Percentiles rank a stretch among this genome's conserved stretches.
phyloP scores from a whole-genome alignment of 2,888 invertebrate species.

The Polietes domitor region DNA sequence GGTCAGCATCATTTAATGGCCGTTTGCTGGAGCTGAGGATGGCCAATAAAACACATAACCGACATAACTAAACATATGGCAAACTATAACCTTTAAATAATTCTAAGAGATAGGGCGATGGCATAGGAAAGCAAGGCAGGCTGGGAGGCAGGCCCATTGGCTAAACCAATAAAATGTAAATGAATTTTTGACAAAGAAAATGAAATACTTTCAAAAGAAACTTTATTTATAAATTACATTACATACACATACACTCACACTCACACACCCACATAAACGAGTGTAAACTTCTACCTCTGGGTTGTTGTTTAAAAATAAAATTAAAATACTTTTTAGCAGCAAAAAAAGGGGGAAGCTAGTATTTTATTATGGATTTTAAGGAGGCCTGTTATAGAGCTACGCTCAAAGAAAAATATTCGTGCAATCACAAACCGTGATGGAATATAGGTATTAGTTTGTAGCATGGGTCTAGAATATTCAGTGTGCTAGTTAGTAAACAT shows the following conservation, averaged over 20 bases:
- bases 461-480: too few relatives aligned
- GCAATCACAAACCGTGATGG: too few relatives aligned
- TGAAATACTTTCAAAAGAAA: conserved; percentile 44
- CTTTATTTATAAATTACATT: conserved; percentile 4
- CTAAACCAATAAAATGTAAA: conserved; percentile 37
- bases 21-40: background rate
- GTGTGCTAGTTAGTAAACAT: too few relatives aligned
- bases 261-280: too few relatives aligned
- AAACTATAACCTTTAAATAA: background rate
- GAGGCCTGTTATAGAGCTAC: conserved; percentile 34
- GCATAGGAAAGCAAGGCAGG: background rate
- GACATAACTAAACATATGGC: background rate
- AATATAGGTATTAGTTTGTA: too few relatives aligned
- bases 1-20: conserved; percentile 18
- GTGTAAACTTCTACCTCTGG: background rate
- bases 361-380: conserved; percentile 18
- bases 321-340: background rate
- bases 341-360: background rate
- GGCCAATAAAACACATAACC: conserved; percentile 7
- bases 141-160: background rate
- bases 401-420: too few relatives aligned
- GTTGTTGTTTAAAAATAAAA: background rate
- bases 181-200: conserved; percentile 45
- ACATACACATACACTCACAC: too few relatives aligned
- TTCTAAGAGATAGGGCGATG: background rate